These are phyloP conservation scores for Nasonia vitripennis DNA, from an alignment of 1,140 invertebrate species.

Conservation along the genomic window DNA sequence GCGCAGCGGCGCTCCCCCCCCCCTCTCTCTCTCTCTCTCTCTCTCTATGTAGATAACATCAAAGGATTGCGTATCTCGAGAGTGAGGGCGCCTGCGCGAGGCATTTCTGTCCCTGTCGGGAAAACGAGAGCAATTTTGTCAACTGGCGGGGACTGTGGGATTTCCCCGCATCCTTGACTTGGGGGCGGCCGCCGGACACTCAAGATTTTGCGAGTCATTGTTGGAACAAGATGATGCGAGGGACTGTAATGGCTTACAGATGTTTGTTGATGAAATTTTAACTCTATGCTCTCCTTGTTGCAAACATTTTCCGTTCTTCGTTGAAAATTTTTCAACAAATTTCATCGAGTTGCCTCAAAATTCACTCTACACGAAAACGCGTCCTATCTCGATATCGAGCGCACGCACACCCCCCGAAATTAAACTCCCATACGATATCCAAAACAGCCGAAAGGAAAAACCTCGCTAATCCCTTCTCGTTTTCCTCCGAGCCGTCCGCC, in stretches of 20 bases:
- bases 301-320: no score
- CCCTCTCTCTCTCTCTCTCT: no score
- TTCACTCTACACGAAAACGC: no score
- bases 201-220: conserved; percentile 12
- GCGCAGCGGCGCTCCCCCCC: background rate
- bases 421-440: no score
- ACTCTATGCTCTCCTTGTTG: background rate
- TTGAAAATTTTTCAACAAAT: no score
- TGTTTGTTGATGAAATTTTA: background rate
- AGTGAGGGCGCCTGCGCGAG: background rate
- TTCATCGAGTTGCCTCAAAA: no score
- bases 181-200: background rate
- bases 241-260: background rate
- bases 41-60: conserved; percentile 50
- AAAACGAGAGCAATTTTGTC: background rate
- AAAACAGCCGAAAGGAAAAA: background rate
- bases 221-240: background rate
- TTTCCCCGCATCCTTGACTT: background rate
- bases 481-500: background rate
- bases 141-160: background rate
- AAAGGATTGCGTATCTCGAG: conserved; percentile 53
- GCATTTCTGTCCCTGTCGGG: background rate
- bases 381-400: no score
- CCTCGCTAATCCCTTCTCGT: conserved; percentile 23
- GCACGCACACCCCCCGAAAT: no score